Percentiles rank a stretch among this genome's conserved stretches.
Evolutionary conservation across 2,888 invertebrate genomes (phyloP).

Genomic region (Amiota minor): DNA sequence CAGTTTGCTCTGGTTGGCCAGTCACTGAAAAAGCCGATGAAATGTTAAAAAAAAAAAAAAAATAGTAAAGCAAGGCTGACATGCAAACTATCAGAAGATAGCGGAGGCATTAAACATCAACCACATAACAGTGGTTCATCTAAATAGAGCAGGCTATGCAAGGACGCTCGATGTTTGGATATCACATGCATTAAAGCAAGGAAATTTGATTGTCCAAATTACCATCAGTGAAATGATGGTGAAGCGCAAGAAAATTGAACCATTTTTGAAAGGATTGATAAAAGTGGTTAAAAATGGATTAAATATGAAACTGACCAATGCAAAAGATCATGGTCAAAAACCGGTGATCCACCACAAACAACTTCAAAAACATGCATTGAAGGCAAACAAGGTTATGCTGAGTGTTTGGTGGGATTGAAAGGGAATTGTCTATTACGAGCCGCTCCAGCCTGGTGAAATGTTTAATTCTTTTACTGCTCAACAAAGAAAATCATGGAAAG

Average conservation of each 20-base stretch:
- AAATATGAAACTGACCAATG: too few species aligned
- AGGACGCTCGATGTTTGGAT: slow-evolving; percentile 20
- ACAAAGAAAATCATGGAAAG: too few species aligned
- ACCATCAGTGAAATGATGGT: slow-evolving; percentile 28
- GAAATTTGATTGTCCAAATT: slow-evolving; percentile 25
- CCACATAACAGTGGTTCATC: neutral
- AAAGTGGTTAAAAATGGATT: too few species aligned
- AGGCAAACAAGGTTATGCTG: too few species aligned
- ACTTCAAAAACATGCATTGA: too few species aligned
- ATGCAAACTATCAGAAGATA: neutral
- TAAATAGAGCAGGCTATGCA: neutral
- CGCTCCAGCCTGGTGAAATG: too few species aligned
- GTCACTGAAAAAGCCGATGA: neutral
- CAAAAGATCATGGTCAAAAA: too few species aligned
- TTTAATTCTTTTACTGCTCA: too few species aligned
- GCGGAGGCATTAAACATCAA: neutral
- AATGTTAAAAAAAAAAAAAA: neutral
- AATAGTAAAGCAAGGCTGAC: neutral
- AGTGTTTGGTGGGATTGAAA: too few species aligned
- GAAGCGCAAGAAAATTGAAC: neutral
- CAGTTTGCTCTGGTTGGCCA: neutral
- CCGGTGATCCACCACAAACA: too few species aligned
- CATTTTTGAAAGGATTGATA: too few species aligned
- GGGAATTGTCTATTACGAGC: too few species aligned
- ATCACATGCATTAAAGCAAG: slow-evolving; percentile 18